Base-by-base conservation (phyloP, 2,888 invertebrate species). In the Abrostola tripartita region DNA sequence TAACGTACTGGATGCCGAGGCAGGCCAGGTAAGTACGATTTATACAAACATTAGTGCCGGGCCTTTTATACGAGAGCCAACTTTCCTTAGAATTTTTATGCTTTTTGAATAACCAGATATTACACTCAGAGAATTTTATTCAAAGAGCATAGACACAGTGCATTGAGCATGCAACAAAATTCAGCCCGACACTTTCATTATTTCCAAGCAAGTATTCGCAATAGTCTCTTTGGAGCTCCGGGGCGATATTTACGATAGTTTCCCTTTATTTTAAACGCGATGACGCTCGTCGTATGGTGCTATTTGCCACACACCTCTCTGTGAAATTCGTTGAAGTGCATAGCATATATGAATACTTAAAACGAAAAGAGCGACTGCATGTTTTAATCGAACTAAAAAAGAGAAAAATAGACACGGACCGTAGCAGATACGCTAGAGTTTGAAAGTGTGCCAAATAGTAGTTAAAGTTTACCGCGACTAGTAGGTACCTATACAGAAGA, bases 371-470 rank as follows among this genome's bases (percentile, higher is more conserved):
- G 77, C 80, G 72, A 82, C 76, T 84, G 84, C 81, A 84, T 85
- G 82, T 82, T 84, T 83, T 85, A 85, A 88, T 87, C 82, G 85
- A 85, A 87, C 79, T 71, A 76, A 81, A 85, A 84, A 86, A 81
- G 75, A 67, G 65, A 71, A 83, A 82, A 84, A 81, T 76, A 78
- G 65, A 78, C 69, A 74, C 65, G 68, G 70, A 67, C 74, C 74
- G 75, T 74, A 74, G 81, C 81, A 81, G 73, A 75, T 77, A 81
- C 73, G 76, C 68, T 68, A 65, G 64, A 86, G 84, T 88, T 89
- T 88, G 86, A 89, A 88, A 87, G 82, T 88, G 83, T 88, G 88
- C 89, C 90, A 90, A 90, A 89, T 88, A 83, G 81, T 81, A 85
- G 83, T 86, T 84, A 83, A 88, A 88, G 78, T 87, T 86, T 84